Evolutionary conservation across 2,888 invertebrate genomes (phyloP).

Genomic region (Drosophila putrida): DNA sequence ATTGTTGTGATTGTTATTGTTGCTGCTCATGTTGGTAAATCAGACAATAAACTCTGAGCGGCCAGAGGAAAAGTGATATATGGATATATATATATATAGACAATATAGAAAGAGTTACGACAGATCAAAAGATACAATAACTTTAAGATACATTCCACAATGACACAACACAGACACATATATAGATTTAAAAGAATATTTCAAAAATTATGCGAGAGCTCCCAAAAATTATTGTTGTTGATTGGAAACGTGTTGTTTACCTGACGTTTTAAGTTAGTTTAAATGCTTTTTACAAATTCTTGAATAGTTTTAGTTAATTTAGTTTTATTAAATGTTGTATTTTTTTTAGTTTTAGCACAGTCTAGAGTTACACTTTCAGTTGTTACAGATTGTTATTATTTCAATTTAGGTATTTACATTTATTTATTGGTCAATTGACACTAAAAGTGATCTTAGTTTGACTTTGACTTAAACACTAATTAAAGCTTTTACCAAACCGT

Average conservation of each 20-base stretch:
- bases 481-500: conserved; percentile 81
- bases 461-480: conserved; percentile 64
- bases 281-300: conserved; percentile 47
- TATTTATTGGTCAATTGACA: conserved; percentile 41
- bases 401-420: conserved; percentile 34
- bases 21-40: conserved; percentile 21
- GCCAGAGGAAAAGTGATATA: conserved; percentile 8
- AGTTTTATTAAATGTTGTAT: conserved; percentile 13
- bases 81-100: conserved; percentile 2
- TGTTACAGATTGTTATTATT: conserved; percentile 30
- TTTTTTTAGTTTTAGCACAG: conserved; percentile 58
- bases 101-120: conserved; percentile 23
- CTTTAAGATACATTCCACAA: conserved; percentile 9
- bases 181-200: not conserved
- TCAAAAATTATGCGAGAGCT: conserved; percentile 25
- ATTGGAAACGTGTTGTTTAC: conserved; percentile 41
- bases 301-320: conserved; percentile 15
- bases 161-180: conserved; percentile 31
- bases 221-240: conserved; percentile 38
- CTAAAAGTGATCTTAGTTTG: conserved; percentile 31
- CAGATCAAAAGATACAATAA: conserved; percentile 8
- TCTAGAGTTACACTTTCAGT: conserved; percentile 69
- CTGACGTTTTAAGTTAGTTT: conserved; percentile 45
- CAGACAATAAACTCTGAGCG: not conserved
- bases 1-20: conserved; percentile 23